Conservation (phyloP, 2,113 vertebrate species). For the Sylvilagus bachmani region DNA sequence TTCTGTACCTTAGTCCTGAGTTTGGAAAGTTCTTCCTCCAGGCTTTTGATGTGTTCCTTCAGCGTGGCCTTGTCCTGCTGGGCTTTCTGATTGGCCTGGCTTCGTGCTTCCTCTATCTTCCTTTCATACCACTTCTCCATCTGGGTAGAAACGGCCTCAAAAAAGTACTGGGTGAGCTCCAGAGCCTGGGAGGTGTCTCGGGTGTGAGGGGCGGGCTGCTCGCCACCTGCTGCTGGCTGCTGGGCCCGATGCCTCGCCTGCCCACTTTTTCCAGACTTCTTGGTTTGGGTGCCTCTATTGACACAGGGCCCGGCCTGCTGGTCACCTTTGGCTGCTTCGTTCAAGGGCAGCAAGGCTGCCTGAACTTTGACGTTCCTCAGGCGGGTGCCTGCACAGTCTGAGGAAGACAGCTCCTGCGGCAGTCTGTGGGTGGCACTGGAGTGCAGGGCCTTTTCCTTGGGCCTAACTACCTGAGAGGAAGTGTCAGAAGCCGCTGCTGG, state of each 20-base stretch:
- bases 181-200: slow-evolving; percentile 92
- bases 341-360: slow-evolving; percentile 76
- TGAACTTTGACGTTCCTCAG: slow-evolving; percentile 76
- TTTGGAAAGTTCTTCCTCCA: slow-evolving; percentile 95
- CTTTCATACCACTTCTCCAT: slow-evolving; percentile 99
- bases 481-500: slow-evolving; percentile 80
- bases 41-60: slow-evolving; percentile 92
- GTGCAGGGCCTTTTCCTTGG: slow-evolving; percentile 90
- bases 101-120: slow-evolving; percentile 95
- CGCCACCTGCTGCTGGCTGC: slow-evolving; percentile 49
- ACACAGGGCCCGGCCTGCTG: slow-evolving; percentile 80
- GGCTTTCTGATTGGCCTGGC: slow-evolving; percentile 93
- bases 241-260: slow-evolving; percentile 84
- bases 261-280: slow-evolving; percentile 88
- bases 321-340: slow-evolving; percentile 86
- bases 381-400: slow-evolving; percentile 77
- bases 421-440: slow-evolving; percentile 83
- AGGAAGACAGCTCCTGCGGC: slow-evolving; percentile 85
- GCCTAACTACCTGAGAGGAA: slow-evolving; percentile 91
- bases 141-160: slow-evolving; percentile 96
- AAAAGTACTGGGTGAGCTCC: slow-evolving; percentile 98
- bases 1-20: slow-evolving; percentile 92
- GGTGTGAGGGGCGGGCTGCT: slow-evolving; percentile 77
- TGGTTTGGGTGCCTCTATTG: slow-evolving; percentile 91
- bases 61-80: slow-evolving; percentile 92